These are phyloP conservation scores for Neoitamus cyanurus DNA, from an alignment of 2,888 invertebrate species.

Conservation along the genomic window DNA sequence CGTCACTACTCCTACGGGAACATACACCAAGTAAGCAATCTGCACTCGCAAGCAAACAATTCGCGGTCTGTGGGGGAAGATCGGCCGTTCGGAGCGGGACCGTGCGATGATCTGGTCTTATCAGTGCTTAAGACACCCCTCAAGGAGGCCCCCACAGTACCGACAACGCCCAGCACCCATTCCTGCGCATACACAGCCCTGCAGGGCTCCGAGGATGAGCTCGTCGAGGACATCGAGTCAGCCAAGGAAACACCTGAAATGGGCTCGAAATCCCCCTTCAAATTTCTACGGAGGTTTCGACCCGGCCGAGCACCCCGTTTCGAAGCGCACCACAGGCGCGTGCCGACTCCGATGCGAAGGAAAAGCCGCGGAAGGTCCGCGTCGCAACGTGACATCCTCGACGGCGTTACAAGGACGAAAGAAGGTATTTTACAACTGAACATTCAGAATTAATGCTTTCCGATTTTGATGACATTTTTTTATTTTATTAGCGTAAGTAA, in stretches of 20 bases:
- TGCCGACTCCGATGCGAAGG: conserved; percentile 69
- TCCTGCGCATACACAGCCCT: conserved; percentile 55
- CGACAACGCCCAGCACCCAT: conserved; percentile 52
- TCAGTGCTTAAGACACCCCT: conserved; percentile 73
- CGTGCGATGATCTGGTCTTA: conserved; percentile 69
- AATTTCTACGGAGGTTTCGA: conserved; percentile 69
- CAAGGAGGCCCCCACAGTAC: conserved; percentile 53
- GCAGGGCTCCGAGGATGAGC: conserved; percentile 57
- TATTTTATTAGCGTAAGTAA: too few relatives aligned
- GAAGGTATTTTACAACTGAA: conserved; percentile 46
- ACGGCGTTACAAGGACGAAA: conserved; percentile 52
- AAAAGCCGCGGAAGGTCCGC: conserved; percentile 55
- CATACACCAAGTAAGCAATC: conserved; percentile 58
- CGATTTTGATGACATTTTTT: background rate
- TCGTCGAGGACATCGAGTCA: conserved; percentile 60
- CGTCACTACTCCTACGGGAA: conserved; percentile 59
- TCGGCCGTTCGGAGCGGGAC: conserved; percentile 53
- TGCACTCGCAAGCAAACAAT: conserved; percentile 55
- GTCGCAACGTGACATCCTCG: conserved; percentile 59
- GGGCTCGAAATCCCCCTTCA: conserved; percentile 62
- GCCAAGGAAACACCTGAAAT: conserved; percentile 53
- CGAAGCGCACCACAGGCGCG: conserved; percentile 71
- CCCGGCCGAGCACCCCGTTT: conserved; percentile 65
- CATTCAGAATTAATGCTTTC: background rate
- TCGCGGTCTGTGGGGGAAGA: conserved; percentile 56